phyloP scores from a whole-genome alignment of 2,888 invertebrate species.

The Cybosia mesomella region DNA sequence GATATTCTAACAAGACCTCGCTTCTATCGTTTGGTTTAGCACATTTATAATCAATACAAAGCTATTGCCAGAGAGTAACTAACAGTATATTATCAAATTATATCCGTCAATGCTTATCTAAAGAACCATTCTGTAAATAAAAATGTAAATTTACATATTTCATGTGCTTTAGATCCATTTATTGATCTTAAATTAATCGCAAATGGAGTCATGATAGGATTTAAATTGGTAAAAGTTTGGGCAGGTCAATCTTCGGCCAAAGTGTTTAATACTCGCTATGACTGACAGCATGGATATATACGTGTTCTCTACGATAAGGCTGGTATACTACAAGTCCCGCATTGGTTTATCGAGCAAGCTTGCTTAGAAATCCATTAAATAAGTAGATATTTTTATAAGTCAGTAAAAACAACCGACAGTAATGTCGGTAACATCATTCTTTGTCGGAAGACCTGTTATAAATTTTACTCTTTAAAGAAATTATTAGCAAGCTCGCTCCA shows the following conservation, averaged over 20 bases:
- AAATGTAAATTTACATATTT: not conserved
- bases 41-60: not conserved
- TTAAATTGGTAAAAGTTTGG: not conserved
- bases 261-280: not conserved
- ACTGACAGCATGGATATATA: too few relatives aligned
- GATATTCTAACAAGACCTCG: not conserved
- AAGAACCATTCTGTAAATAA: not conserved
- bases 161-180: not conserved
- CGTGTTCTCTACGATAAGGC: too few relatives aligned
- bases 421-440: too few relatives aligned
- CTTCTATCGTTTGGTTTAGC: not conserved
- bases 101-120: constrained; percentile 1
- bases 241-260: not conserved
- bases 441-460: too few relatives aligned
- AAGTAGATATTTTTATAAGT: too few relatives aligned
- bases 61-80: not conserved
- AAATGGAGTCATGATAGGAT: not conserved
- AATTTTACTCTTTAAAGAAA: too few relatives aligned
- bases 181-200: not conserved
- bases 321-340: too few relatives aligned
- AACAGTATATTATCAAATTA: not conserved
- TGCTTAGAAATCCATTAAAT: too few relatives aligned
- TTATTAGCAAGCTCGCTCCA: too few relatives aligned
- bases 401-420: too few relatives aligned
- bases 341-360: too few relatives aligned